phyloP scores from a whole-genome alignment of 2,797 vertebrate genomes.

The Glyptemys insculpta region DNA sequence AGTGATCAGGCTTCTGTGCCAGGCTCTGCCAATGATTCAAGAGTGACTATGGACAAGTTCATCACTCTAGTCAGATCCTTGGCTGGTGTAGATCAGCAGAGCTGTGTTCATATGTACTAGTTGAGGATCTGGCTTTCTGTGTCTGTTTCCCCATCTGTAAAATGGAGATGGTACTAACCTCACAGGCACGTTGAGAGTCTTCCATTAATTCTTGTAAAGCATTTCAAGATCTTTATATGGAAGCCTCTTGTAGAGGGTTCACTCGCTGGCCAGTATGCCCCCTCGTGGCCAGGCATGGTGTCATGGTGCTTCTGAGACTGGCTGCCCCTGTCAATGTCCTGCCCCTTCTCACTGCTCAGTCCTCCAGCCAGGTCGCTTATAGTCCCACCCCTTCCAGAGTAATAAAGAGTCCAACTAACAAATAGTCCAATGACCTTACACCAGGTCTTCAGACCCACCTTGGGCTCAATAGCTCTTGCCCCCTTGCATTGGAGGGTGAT shows the following conservation, averaged over 20 bases:
- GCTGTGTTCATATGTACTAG: neutral
- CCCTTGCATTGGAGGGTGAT: neutral
- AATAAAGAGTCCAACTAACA: neutral
- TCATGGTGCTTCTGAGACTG: neutral
- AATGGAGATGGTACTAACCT: neutral
- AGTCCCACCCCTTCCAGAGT: neutral
- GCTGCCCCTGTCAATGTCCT: neutral
- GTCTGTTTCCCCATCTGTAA: neutral
- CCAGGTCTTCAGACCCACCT: neutral
- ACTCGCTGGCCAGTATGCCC: neutral
- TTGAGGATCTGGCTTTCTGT: neutral
- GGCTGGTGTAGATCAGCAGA: neutral
- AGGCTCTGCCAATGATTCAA: neutral
- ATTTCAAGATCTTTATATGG: neutral
- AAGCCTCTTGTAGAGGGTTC: neutral
- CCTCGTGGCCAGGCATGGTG: neutral
- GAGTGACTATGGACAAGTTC: neutral
- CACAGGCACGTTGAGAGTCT: neutral
- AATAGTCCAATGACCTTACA: neutral
- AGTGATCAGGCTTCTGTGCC: neutral
- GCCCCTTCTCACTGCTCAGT: neutral
- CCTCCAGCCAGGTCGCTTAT: neutral
- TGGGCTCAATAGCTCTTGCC: neutral
- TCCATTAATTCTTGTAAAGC: neutral
- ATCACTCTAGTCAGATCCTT: neutral